phyloP scores from a whole-genome alignment of 2,888 invertebrate genomes.

The Oscheius sp. region DNA sequence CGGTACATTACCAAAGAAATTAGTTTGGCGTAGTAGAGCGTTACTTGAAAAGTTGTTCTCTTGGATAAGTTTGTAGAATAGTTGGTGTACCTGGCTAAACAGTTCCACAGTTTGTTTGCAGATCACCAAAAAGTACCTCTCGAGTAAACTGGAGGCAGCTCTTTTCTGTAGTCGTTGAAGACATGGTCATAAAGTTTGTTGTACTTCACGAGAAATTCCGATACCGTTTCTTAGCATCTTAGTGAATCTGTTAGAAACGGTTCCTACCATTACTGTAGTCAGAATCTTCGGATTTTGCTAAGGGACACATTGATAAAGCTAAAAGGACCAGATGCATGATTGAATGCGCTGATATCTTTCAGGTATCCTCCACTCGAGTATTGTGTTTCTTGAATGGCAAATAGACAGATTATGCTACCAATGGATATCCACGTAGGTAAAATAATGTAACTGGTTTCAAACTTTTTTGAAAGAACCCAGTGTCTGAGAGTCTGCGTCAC shows the following conservation, averaged over 20 bases:
- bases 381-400: too few species aligned
- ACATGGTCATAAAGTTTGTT: constrained; percentile 17
- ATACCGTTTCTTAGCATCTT: constrained; percentile 1
- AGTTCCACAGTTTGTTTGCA: neutral
- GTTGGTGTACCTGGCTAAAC: constrained; percentile 12
- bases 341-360: neutral
- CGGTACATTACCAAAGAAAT: constrained; percentile 7
- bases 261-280: neutral
- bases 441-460: too few species aligned
- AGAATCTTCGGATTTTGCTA: neutral
- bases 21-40: constrained; percentile 12
- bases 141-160: constrained; percentile 20
- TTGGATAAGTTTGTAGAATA: neutral
- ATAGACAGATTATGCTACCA: too few species aligned
- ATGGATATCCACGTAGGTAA: too few species aligned
- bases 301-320: neutral
- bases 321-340: neutral
- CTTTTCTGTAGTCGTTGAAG: constrained; percentile 17
- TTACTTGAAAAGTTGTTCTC: constrained; percentile 7
- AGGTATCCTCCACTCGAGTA: too few species aligned
- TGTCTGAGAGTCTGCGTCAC: too few species aligned
- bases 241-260: neutral
- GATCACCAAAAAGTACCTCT: neutral
- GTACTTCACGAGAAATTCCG: constrained; percentile 17
- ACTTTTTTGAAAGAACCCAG: too few species aligned